phyloP scores from a whole-genome alignment of 2,113 vertebrate genomes.

The Mormoops blainvillei region DNA sequence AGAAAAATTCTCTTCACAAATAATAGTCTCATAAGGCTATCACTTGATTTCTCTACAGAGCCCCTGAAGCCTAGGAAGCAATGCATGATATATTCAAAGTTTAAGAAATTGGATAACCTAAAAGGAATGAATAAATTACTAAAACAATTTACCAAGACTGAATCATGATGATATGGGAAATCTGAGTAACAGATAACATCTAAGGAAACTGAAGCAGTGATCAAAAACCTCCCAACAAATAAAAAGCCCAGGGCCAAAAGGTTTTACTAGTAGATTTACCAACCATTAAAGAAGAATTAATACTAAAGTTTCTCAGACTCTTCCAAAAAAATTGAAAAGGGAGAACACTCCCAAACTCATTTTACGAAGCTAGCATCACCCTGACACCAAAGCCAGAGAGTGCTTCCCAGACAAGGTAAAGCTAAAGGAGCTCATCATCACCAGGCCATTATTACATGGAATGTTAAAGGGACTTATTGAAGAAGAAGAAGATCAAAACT shows the following conservation, averaged over 20 bases:
- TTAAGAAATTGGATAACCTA: background rate
- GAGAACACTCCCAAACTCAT: background rate
- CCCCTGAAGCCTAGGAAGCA: background rate
- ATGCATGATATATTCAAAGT: background rate
- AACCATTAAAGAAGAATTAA: background rate
- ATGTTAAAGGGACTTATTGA: too few species aligned
- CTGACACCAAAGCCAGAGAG: too few species aligned
- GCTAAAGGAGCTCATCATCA: too few species aligned
- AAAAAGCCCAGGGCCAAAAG: background rate
- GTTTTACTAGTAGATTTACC: background rate
- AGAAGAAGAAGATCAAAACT: too few species aligned
- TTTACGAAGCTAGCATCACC: too few species aligned
- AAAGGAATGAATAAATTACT: background rate
- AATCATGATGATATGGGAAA: background rate
- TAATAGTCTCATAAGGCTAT: background rate
- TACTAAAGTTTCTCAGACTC: background rate
- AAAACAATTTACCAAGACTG: background rate
- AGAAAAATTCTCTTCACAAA: background rate
- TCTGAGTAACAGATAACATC: background rate
- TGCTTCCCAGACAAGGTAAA: too few species aligned
- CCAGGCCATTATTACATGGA: too few species aligned
- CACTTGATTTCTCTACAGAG: background rate
- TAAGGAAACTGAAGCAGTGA: background rate
- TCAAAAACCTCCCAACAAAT: background rate
- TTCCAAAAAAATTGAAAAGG: background rate